phyloP scores from a whole-genome alignment of 2,888 invertebrate species.

The Thymelicus sylvestris region DNA sequence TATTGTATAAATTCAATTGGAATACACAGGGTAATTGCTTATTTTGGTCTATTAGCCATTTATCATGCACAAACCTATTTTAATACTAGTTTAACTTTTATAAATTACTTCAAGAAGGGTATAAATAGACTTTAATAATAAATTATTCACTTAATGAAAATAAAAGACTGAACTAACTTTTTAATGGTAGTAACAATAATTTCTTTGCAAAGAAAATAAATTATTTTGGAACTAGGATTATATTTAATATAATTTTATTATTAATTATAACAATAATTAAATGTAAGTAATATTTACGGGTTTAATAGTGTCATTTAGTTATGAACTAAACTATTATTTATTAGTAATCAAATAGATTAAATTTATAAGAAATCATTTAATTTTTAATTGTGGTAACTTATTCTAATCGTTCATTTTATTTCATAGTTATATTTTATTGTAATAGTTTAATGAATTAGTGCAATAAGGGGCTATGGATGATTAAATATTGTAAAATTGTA shows the following conservation, averaged over 20 bases:
- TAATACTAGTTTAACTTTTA: too few relatives aligned
- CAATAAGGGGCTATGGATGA: neutral
- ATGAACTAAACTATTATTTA: slow-evolving; percentile 19
- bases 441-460: neutral
- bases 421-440: neutral
- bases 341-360: neutral
- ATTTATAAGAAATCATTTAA: neutral
- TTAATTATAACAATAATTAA: neutral
- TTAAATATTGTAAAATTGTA: neutral
- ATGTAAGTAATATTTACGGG: slow-evolving; percentile 27
- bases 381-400: slow-evolving; percentile 17
- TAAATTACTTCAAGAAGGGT: too few relatives aligned
- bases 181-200: too few relatives aligned
- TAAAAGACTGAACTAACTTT: too few relatives aligned
- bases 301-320: slow-evolving; percentile 24
- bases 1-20: slow-evolving; percentile 42
- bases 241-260: too few relatives aligned
- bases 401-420: slow-evolving; percentile 33
- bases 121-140: too few relatives aligned
- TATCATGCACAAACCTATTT: neutral
- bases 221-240: too few relatives aligned
- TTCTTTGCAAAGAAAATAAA: too few relatives aligned
- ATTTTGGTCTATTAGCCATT: slow-evolving; percentile 17
- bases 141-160: too few relatives aligned
- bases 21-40: slow-evolving; percentile 38